phyloP scores from a whole-genome alignment of 64 coral and sea anemone species.

The Astreopora myriophthalma region DNA sequence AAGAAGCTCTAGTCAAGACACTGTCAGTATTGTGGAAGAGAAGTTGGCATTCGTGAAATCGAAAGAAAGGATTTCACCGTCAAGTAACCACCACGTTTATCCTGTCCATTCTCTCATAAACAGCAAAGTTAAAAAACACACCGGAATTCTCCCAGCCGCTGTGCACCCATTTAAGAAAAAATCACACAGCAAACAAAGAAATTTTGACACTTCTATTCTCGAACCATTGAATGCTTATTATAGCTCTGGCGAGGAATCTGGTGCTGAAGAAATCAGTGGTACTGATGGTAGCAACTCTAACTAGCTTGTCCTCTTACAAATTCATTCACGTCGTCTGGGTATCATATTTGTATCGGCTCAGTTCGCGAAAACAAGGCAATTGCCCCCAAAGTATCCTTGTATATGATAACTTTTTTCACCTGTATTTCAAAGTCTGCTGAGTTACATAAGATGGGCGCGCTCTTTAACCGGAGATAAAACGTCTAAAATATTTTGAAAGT shows the following conservation, averaged over 20 bases:
- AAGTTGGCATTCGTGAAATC: not conserved
- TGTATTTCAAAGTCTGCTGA: too few relatives aligned
- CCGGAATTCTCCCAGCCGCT: not conserved
- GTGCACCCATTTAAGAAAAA: not conserved
- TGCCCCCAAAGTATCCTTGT: too few relatives aligned
- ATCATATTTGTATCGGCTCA: too few relatives aligned
- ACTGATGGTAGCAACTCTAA: not conserved
- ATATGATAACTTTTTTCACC: too few relatives aligned
- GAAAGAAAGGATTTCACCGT: not conserved
- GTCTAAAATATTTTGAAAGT: too few relatives aligned
- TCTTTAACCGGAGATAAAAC: too few relatives aligned
- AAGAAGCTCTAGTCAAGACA: not conserved
- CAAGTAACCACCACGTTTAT: not conserved
- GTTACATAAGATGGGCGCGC: too few relatives aligned
- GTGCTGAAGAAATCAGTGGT: not conserved
- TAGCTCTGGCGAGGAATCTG: slow-evolving; percentile 7
- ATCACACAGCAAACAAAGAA: not conserved
- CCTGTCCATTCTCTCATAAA: not conserved
- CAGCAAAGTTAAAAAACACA: not conserved
- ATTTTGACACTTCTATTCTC: not conserved
- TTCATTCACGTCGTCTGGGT: too few relatives aligned
- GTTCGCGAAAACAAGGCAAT: too few relatives aligned
- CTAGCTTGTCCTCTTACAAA: not conserved
- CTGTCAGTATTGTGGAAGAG: not conserved
- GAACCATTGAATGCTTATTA: not conserved